Base-by-base conservation (phyloP, 2,797 vertebrate genomes). In the Enteromius thamalakanensis region DNA sequence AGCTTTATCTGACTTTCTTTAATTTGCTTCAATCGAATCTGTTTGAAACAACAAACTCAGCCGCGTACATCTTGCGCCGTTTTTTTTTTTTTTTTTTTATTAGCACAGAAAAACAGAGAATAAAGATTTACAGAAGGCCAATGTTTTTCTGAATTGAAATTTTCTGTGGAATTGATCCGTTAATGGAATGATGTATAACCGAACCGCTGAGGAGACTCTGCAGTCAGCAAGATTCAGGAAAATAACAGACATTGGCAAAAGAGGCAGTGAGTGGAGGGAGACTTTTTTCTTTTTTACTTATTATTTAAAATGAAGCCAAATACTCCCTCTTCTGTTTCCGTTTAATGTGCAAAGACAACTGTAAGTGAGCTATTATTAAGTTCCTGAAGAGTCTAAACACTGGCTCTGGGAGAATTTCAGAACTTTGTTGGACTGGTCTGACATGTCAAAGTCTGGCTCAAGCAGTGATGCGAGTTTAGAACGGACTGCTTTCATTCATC, bases 91-190 rank as follows among this genome's bases (percentile, higher is more conserved):
- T 55, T 75, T 84, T 85, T 62, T 23, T 45, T 77, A 32, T 85
- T 84, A 86, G 76, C 60, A 49, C 11, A 37, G n/a, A 49, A 81
- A 79, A 58, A 23, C 76, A 17, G 12, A 84, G 81, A 70, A 80
- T 72, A 51, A 49, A 68, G 84, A 75, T 37, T 67, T 68, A 64
- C 37, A 69, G 76, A 53, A 29, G 47, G 47, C 74, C 83, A 51
- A 23, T 67, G 72, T 70, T 81, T 37, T 81, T 79, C 80, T 78
- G 70, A 74, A 68, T 60, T 76, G 75, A 76, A 69, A 86, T 71
- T 86, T 85, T 74, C 49, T 26, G 12, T 64, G 15, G 55, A 84
- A 87, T 87, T 86, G 88, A 86, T 88, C 82, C 65, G 68, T 32
- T 84, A 86, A 87, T 85, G 76, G 80, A 79, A 49, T 45, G 80